These are phyloP conservation scores for Drosophila robusta DNA, from an alignment of 2,888 invertebrate species.

Conservation along the genomic window DNA sequence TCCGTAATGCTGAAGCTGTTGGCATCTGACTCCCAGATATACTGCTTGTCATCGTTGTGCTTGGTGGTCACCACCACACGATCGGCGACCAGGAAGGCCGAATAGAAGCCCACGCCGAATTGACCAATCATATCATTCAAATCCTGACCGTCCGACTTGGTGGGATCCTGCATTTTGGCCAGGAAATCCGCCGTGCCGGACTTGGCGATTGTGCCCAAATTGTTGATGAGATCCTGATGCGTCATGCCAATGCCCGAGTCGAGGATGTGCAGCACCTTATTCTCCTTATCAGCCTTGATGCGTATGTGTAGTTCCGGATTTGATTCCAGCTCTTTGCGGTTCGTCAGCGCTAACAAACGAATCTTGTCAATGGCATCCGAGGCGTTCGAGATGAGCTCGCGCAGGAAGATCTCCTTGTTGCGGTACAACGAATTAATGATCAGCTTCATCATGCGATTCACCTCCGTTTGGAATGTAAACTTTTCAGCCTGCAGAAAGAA, in stretches of 20 bases:
- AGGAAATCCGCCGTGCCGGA: slow-evolving; percentile 98
- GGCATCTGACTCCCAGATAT: slow-evolving; percentile 99
- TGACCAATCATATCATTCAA: slow-evolving; percentile 99
- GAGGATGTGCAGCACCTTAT: slow-evolving; percentile 95
- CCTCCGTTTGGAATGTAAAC: slow-evolving; percentile 98
- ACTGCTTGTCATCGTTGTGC: slow-evolving; percentile 96
- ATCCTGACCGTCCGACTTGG: slow-evolving; percentile 87
- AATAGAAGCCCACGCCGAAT: slow-evolving; percentile 99
- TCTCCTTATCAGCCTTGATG: slow-evolving; percentile 97
- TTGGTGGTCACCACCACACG: slow-evolving; percentile 98
- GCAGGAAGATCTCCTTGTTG: slow-evolving; percentile 99
- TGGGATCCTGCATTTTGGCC: slow-evolving; percentile 92
- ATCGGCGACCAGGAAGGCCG: slow-evolving; percentile 98
- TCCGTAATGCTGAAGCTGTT: slow-evolving; percentile 93
- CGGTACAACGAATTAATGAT: slow-evolving; percentile 99
- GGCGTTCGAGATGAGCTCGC: slow-evolving; percentile 99
- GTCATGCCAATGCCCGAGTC: slow-evolving; percentile 99
- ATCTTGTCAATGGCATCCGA: slow-evolving; percentile 99
- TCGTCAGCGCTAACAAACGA: slow-evolving; percentile 95
- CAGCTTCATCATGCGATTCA: slow-evolving; percentile 99
- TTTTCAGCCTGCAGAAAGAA: slow-evolving; percentile 88
- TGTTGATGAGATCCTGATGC: slow-evolving; percentile 95
- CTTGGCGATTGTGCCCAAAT: slow-evolving; percentile 99
- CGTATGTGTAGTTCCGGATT: slow-evolving; percentile 94
- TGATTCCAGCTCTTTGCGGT: slow-evolving; percentile 91